These are phyloP conservation scores for Amyelois transitella DNA, from an alignment of 1,140 invertebrate species.

Conservation along the genomic window DNA sequence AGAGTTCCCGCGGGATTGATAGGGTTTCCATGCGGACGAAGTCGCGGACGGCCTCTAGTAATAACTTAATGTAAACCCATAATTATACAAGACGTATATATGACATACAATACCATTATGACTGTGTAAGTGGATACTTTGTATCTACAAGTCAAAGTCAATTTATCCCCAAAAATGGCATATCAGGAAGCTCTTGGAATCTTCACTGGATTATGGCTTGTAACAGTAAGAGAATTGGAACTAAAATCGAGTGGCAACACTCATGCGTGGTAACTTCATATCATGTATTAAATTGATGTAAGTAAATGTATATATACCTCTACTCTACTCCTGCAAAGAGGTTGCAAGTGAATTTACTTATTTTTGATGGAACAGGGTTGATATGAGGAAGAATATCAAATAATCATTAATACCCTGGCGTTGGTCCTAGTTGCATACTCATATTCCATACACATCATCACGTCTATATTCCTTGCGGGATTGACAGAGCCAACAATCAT, in stretches of 20 bases:
- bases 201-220: not conserved
- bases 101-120: not conserved
- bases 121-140: not conserved
- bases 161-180: not conserved
- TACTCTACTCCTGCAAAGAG: not conserved
- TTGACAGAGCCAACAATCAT: too few relatives aligned
- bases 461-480: too few relatives aligned
- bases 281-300: not conserved
- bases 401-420: too few relatives aligned
- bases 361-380: too few relatives aligned
- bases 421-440: too few relatives aligned
- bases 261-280: not conserved
- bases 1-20: too few relatives aligned
- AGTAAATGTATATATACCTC: not conserved
- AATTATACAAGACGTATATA: not conserved
- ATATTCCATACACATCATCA: too few relatives aligned
- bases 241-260: not conserved
- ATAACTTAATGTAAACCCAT: not conserved
- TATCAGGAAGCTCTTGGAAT: not conserved
- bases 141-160: not conserved
- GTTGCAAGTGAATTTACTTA: not conserved
- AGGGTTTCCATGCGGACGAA: too few relatives aligned
- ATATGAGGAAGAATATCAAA: too few relatives aligned
- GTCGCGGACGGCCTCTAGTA: not conserved
- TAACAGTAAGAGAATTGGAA: not conserved